Base-by-base conservation (phyloP, 2,797 vertebrate genomes). In the Dicrostonyx torquatus region DNA sequence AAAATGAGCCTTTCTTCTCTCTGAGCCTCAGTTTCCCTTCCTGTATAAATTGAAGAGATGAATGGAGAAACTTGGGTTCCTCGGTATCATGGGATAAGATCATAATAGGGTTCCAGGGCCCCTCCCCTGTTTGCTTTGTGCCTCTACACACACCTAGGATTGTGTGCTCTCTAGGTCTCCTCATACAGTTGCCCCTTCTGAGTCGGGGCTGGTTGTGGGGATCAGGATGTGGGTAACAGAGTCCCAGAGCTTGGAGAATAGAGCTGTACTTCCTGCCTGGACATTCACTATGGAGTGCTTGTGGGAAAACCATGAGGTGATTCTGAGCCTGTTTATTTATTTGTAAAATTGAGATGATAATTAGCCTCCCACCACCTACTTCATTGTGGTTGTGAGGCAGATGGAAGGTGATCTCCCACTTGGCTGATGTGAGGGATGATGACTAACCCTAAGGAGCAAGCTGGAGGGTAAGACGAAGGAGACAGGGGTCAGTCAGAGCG, bases 271-370 rank as follows among this genome's bases (percentile, higher is more conserved):
- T 18, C 31, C n/a, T n/a, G 6, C 20, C 20, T 82, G 68, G 83
- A 72, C 43, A 37, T 22, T 92, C 43, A 75, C 53, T 20, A 10
- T 48, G 48, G 22, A 34, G 43, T 9, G 7, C 43, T n/a, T 84
- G 43, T 93, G 95, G 89, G 94, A 96, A 96, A 95, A 88, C 31
- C n/a, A 68, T 9, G 20, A 83, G 82, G 31, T 0, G 12, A 87
- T 60, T 92, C 79, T 68, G 88, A 91, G 82, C 11, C 73, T 88
- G 82, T 83, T 96, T 92, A 88, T 77, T 94, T 95, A 64, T 96
- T 95, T 96, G 53, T 95, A 72, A 93, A 95, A 75, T 22, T 87
- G 79, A 92, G 72, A 84, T 86, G 85, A 84, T 77, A 94, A 75
- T 94, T 93, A 90, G 83, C 34, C 66, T 92, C 85, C 90, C 94